Evolutionary conservation across 2,113 vertebrate species (phyloP).

Genomic region (Parotia lawesii): DNA sequence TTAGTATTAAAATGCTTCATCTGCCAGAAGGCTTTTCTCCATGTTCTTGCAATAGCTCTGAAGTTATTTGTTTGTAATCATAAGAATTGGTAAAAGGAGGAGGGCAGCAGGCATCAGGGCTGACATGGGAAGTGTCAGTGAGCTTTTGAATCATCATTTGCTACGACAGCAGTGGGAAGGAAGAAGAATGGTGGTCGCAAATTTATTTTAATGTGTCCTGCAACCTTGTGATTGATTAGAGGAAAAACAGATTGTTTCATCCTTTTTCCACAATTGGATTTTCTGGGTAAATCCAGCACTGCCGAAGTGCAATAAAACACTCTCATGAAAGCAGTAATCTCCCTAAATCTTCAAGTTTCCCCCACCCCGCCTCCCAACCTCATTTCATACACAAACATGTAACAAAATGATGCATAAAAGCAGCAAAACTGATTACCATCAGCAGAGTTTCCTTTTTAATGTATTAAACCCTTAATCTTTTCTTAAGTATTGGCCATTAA

Average conservation of each 20-base stretch:
- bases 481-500: conserved; percentile 58
- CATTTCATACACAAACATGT: conserved; percentile 29
- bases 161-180: conserved; percentile 7
- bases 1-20: not conserved
- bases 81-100: not conserved
- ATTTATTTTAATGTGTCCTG: conserved; percentile 57
- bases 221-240: conserved; percentile 51
- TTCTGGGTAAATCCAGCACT: conserved; percentile 55
- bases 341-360: conserved; percentile 40
- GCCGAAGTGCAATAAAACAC: conserved; percentile 54
- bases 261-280: conserved; percentile 63
- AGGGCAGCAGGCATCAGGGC: not conserved
- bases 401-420: conserved; percentile 49
- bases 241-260: conserved; percentile 62
- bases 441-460: conserved; percentile 62
- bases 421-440: conserved; percentile 60
- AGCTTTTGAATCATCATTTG: conserved; percentile 43
- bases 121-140: conserved; percentile 1
- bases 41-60: not conserved
- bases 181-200: not conserved
- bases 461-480: conserved; percentile 61
- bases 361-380: not conserved
- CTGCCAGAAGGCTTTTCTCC: not conserved
- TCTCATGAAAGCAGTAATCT: conserved; percentile 40
- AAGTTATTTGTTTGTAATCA: not conserved